phyloP scores from a whole-genome alignment of 2,888 invertebrate species.

The Caenorhabditis sulstoni region DNA sequence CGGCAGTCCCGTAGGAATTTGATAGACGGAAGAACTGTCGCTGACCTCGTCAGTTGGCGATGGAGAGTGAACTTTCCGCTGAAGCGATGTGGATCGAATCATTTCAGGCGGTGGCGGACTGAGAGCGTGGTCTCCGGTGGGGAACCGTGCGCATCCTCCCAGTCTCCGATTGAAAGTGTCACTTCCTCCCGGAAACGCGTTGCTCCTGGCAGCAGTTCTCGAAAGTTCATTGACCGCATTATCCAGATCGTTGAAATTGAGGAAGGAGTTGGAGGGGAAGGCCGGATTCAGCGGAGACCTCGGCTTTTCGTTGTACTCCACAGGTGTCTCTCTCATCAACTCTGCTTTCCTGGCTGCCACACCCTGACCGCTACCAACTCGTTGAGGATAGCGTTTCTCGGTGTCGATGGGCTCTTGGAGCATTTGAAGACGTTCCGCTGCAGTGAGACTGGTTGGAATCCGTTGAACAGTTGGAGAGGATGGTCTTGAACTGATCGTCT shows the following conservation, averaged over 20 bases:
- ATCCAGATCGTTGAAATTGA: slow-evolving; percentile 74
- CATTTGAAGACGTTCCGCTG: slow-evolving; percentile 77
- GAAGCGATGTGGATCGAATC: slow-evolving; percentile 15
- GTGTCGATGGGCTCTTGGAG: slow-evolving; percentile 74
- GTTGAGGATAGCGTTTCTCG: slow-evolving; percentile 59
- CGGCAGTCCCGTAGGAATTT: slow-evolving; percentile 74
- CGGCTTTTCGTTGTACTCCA: slow-evolving; percentile 41
- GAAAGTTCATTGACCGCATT: slow-evolving; percentile 70
- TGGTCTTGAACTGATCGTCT: slow-evolving; percentile 69
- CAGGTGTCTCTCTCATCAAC: slow-evolving; percentile 64
- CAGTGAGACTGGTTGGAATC: slow-evolving; percentile 72
- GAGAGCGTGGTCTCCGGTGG: slow-evolving; percentile 71
- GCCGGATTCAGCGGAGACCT: slow-evolving; percentile 54
- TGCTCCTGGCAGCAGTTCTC: slow-evolving; percentile 41
- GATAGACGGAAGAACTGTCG: slow-evolving; percentile 69
- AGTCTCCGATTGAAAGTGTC: slow-evolving; percentile 32
- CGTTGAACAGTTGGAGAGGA: slow-evolving; percentile 69
- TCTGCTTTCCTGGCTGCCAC: slow-evolving; percentile 72
- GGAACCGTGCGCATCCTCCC: slow-evolving; percentile 76
- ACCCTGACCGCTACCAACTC: slow-evolving; percentile 65
- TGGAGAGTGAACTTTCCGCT: slow-evolving; percentile 63
- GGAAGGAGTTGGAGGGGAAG: slow-evolving; percentile 52
- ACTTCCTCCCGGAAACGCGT: slow-evolving; percentile 21
- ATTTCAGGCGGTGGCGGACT: slow-evolving; percentile 61
- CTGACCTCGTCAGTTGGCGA: slow-evolving; percentile 67